Percentiles rank a stretch among this genome's conserved stretches.
These are phyloP conservation scores for Rafetus swinhoei DNA, from an alignment of 2,113 vertebrate genomes.

Conservation along the genomic window DNA sequence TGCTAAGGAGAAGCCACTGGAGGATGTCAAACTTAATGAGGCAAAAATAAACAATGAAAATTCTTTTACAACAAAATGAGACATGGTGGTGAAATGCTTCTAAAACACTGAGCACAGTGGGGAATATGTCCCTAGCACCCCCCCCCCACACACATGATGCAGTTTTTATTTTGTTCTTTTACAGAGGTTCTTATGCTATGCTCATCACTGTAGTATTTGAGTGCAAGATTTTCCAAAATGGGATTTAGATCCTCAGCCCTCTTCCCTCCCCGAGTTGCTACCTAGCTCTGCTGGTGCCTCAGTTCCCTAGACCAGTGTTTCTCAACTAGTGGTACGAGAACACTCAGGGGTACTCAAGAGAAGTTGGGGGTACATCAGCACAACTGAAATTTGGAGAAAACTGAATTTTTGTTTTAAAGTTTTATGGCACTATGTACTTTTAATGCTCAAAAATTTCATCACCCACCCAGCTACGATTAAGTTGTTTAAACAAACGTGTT, in stretches of 20 bases:
- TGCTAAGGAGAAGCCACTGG: background rate
- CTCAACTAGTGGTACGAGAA: too few relatives aligned
- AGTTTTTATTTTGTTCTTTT: background rate
- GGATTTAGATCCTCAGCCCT: background rate
- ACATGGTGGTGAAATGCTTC: background rate
- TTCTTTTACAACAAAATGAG: slow-evolving; percentile 48
- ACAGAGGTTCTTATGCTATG: background rate
- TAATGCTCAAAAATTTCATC: too few relatives aligned
- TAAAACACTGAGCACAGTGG: background rate
- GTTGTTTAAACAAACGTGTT: too few relatives aligned
- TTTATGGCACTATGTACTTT: too few relatives aligned
- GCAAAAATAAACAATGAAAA: background rate
- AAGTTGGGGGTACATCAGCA: too few relatives aligned
- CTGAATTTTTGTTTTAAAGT: too few relatives aligned
- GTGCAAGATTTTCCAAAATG: background rate
- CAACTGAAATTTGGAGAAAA: too few relatives aligned
- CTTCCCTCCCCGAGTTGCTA: background rate
- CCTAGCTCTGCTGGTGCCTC: too few relatives aligned
- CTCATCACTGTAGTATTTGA: background rate
- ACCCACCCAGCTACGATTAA: too few relatives aligned
- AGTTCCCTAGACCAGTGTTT: too few relatives aligned
- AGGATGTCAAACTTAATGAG: background rate
- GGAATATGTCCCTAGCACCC: background rate
- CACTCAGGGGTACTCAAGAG: too few relatives aligned
- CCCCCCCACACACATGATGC: too few relatives aligned